Evolutionary conservation across 2,797 vertebrate species (phyloP).

Genomic region (Falco rusticolus): DNA sequence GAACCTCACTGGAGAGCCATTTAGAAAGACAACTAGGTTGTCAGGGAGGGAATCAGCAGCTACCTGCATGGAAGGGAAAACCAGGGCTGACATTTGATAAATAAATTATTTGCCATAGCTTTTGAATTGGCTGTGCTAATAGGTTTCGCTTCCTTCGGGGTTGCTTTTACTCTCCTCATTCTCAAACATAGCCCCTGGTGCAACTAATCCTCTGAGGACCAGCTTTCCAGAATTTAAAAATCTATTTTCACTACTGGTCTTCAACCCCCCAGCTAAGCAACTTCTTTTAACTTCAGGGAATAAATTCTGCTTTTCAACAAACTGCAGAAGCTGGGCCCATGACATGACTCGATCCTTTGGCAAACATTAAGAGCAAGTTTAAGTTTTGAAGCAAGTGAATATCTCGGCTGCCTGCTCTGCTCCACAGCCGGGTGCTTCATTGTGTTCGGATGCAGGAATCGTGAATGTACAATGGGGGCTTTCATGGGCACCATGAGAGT

Average conservation of each 20-base stretch:
- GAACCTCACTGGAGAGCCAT: background rate
- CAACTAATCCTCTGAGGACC: background rate
- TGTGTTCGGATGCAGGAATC: background rate
- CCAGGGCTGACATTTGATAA: background rate
- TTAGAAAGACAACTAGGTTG: constrained; percentile 30
- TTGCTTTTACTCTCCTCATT: background rate
- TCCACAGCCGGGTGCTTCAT: background rate
- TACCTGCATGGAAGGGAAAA: constrained; percentile 2
- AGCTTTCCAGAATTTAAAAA: background rate
- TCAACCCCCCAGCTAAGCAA: background rate
- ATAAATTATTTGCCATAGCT: constrained; percentile 16
- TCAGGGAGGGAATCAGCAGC: background rate
- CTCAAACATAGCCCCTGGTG: background rate
- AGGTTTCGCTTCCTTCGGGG: constrained; percentile 1
- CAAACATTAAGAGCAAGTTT: background rate
- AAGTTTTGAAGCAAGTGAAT: background rate
- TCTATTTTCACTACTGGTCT: background rate
- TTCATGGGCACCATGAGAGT: background rate
- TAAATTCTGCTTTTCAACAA: background rate
- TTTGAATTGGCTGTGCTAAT: constrained; percentile 24
- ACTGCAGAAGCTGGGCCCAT: background rate
- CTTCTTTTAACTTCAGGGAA: background rate
- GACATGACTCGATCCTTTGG: background rate
- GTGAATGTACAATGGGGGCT: background rate
- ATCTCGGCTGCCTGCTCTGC: background rate